Base-by-base conservation (phyloP, 2,797 vertebrate genomes). In the Trichosurus vulpecula region DNA sequence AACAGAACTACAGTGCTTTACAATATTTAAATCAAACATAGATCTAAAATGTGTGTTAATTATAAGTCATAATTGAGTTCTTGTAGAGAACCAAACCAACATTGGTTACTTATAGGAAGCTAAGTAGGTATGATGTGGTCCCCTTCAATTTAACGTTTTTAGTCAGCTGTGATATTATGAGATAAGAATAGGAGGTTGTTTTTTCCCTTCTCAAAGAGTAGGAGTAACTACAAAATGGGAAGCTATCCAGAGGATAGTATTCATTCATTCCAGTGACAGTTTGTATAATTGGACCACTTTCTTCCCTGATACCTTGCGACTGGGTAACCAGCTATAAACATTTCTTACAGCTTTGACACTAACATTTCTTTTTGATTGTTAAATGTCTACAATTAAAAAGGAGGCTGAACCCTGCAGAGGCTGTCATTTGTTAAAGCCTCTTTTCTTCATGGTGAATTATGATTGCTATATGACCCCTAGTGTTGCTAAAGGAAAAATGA, bases 311-410 rank as follows among this genome's bases (percentile, higher is more conserved):
- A 91, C 66, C 22, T 90, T 93, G n/a, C 66, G 93, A 81, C 51
- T 89, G 93, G 92, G 92, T 92, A 95, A 92, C 54, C 57, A 1
- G 89, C 53, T 90, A 1, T 92, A 90, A 81, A 90, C 91, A 90
- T 93, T 91, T 94, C n/a, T 54, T 51, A 57, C 22, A 30, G 41
- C 90, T 97, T 93, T 92, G 51, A 90, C 74, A 54, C 74, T 41
- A 29, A 51, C 81, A 47, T 25, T 92, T 96, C 94, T 87, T 53
- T 90, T 91, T 92, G 53, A 55, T 92, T 90, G n/a, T 91, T 54
- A 93, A 52, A 51, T 27, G n/a, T 95, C 53, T 81, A 10, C n/a
- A 10, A 1, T 90, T 97, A 52, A 47, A n/a, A 87, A 87, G 57
- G 55, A 89, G 35, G 1, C 22, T 51, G 25, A 91, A 52, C 22